Evolutionary conservation across 1,140 invertebrate genomes (phyloP).

Genomic region (Drosophila pseudoobscura): DNA sequence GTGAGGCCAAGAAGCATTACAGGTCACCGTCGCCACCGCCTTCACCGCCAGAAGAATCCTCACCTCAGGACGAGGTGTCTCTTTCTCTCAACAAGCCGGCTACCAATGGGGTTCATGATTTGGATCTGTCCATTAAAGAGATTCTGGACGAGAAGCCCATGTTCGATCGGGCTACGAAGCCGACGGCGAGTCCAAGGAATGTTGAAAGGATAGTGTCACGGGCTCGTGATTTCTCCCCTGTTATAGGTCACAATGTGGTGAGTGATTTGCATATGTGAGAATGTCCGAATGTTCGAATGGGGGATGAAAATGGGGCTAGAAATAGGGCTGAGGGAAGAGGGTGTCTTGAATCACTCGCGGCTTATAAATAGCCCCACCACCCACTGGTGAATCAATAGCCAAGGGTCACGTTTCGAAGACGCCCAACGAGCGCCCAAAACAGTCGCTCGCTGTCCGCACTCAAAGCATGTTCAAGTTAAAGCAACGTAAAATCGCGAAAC

Average conservation of each 20-base stretch:
- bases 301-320: not conserved
- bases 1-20: conserved; percentile 72
- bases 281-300: no score
- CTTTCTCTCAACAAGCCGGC: not conserved
- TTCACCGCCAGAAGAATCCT: not conserved
- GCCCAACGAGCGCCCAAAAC: not conserved
- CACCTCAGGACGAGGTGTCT: not conserved
- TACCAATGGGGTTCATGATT: conserved; percentile 1
- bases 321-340: not conserved
- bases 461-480: conserved; percentile 64
- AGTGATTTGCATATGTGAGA: conserved; percentile 27
- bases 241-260: conserved; percentile 84
- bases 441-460: conserved; percentile 60
- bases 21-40: conserved; percentile 39
- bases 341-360: conserved; percentile 28
- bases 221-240: conserved; percentile 86
- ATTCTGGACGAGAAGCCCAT: conserved; percentile 74
- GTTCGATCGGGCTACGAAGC: conserved; percentile 87
- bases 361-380: conserved; percentile 46
- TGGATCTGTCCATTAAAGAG: not conserved
- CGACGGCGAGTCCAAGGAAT: conserved; percentile 83
- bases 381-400: conserved; percentile 58
- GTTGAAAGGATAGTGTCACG: conserved; percentile 64
- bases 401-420: conserved; percentile 56
- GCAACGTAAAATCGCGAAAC: conserved; percentile 33